A percentile compares a stretch with the other conserved stretches of the same genome.
Evolutionary conservation across 2,113 vertebrate species (phyloP).

Genomic region (Nanorana parkeri): DNA sequence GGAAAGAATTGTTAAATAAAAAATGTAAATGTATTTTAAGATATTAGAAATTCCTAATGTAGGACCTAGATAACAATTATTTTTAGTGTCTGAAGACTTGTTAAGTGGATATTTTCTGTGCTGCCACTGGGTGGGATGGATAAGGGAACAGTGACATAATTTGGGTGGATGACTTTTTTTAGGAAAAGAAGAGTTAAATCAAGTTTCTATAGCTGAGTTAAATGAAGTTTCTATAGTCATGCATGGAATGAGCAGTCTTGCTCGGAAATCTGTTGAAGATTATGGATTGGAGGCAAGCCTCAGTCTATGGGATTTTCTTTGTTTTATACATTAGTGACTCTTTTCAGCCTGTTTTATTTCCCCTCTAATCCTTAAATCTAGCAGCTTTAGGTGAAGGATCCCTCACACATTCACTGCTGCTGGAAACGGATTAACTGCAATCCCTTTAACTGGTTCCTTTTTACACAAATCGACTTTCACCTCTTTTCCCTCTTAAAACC

Average conservation of each 20-base stretch:
- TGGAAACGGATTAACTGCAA: constrained; percentile 83
- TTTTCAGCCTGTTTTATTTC: constrained; percentile 61
- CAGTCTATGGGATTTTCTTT: constrained; percentile 79
- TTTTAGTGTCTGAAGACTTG: background rate
- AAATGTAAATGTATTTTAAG: no score
- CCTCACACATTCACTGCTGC: constrained; percentile 82
- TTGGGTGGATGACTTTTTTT: constrained; percentile 13
- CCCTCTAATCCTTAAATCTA: constrained; percentile 67
- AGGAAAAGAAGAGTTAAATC: constrained; percentile 24
- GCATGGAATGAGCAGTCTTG: constrained; percentile 52
- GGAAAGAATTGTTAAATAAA: no score
- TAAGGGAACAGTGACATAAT: constrained; percentile 12
- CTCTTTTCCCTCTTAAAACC: constrained; percentile 78
- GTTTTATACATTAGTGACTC: constrained; percentile 76
- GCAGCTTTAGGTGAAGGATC: constrained; percentile 77
- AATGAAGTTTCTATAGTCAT: constrained; percentile 25
- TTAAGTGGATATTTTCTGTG: constrained; percentile 8
- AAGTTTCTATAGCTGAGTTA: constrained; percentile 24
- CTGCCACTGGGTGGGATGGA: constrained; percentile 12
- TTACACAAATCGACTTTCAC: constrained; percentile 90
- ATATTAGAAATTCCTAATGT: no score
- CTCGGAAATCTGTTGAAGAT: constrained; percentile 61
- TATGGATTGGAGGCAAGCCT: constrained; percentile 61
- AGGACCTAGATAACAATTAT: no score
- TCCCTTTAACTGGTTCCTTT: constrained; percentile 86